A percentile compares a stretch with the other conserved stretches of the same genome.
These are phyloP conservation scores for Nephrotoma guestfalica DNA, from an alignment of 2,888 invertebrate genomes.

Conservation along the genomic window DNA sequence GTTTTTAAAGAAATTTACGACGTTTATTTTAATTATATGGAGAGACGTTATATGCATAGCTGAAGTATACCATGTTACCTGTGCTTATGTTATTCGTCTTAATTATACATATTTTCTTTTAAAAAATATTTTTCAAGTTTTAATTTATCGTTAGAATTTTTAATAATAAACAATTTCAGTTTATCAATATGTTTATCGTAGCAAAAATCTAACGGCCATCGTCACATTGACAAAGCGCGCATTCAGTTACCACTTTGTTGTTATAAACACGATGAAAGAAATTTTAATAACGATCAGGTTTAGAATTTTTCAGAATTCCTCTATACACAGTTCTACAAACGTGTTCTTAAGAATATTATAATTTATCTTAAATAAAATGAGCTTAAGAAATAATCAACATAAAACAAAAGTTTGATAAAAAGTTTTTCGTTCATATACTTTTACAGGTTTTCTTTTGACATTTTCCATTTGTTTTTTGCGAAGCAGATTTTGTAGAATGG, in stretches of 20 bases:
- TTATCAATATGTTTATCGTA: background rate
- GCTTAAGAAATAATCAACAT: background rate
- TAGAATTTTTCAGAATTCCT: too few relatives aligned
- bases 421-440: background rate
- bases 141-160: background rate
- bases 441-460: background rate
- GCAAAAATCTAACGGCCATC: background rate
- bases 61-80: background rate
- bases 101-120: background rate
- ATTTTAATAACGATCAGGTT: too few relatives aligned
- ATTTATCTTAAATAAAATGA: background rate
- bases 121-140: background rate
- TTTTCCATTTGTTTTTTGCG: background rate
- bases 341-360: background rate
- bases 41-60: background rate
- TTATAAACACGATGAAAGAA: too few relatives aligned
- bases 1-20: background rate
- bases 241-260: background rate
- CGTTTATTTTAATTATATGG: background rate
- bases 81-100: background rate
- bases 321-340: background rate
- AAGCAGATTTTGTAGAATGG: background rate
- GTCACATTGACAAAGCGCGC: too few relatives aligned
- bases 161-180: background rate
- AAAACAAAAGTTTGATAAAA: background rate